phyloP scores from a whole-genome alignment of 2,888 invertebrate genomes.

The Drosophila testacea region DNA sequence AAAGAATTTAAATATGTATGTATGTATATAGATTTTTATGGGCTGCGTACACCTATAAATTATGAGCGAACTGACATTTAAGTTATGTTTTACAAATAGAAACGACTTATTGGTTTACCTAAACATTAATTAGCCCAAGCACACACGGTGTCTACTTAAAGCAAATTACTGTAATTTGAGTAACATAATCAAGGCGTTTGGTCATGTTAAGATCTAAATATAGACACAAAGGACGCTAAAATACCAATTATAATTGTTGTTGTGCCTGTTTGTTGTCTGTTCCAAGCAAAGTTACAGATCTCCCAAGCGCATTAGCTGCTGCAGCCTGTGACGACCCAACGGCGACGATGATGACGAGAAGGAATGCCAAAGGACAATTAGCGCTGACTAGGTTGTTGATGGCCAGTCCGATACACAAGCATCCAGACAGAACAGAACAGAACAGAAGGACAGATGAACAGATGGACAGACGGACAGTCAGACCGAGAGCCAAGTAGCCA shows the following conservation, averaged over 20 bases:
- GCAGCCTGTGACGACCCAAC: conserved; percentile 21
- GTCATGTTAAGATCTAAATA: conserved; percentile 63
- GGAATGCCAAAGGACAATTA: conserved; percentile 79
- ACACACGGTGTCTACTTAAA: conserved; percentile 59
- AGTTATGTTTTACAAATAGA: conserved; percentile 10
- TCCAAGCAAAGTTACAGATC: conserved; percentile 46
- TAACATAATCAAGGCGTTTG: conserved; percentile 71
- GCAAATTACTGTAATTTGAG: conserved; percentile 75
- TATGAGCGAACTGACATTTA: conserved; percentile 22
- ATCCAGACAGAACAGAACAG: conserved; percentile 1
- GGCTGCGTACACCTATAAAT: conserved; percentile 16
- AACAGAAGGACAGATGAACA: not conserved
- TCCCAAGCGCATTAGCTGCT: conserved; percentile 56
- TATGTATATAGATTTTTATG: conserved; percentile 22
- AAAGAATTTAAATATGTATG: conserved; percentile 28
- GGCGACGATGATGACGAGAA: conserved; percentile 61
- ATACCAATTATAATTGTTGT: conserved; percentile 72
- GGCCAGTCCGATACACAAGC: conserved; percentile 27
- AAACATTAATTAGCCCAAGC: conserved; percentile 24
- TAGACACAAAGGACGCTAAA: conserved; percentile 73
- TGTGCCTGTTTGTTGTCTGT: conserved; percentile 38
- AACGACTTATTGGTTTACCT: conserved; percentile 16
- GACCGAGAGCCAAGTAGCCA: conserved; percentile 18
- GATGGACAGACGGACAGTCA: conserved; percentile 7
- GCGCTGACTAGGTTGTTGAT: conserved; percentile 58